Conservation (phyloP, 1,140 invertebrate species). For the Ephestia elutella region DNA sequence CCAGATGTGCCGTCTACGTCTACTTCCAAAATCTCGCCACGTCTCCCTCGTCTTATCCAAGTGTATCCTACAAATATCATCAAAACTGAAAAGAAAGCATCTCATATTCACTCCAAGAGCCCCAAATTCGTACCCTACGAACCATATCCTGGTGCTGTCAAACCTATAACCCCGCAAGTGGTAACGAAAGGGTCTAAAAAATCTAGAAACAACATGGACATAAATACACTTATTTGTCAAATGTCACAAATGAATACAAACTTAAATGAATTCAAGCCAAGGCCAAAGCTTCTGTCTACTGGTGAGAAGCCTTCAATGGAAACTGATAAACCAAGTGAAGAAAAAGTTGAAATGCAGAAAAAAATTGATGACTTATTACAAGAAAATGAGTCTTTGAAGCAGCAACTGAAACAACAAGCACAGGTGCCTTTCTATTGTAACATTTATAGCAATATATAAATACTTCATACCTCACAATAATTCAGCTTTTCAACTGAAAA, state of each 20-base stretch:
- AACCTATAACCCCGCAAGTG: slow-evolving; percentile 79
- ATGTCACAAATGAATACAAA: slow-evolving; percentile 78
- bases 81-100: slow-evolving; percentile 43
- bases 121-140: slow-evolving; percentile 92
- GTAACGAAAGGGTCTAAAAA: slow-evolving; percentile 68
- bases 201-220: slow-evolving; percentile 80
- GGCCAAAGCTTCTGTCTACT: slow-evolving; percentile 72
- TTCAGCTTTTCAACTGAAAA: too few relatives aligned
- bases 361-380: slow-evolving; percentile 48
- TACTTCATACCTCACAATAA: too few relatives aligned
- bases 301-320: slow-evolving; percentile 46
- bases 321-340: slow-evolving; percentile 30
- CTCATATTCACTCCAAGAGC: slow-evolving; percentile 75
- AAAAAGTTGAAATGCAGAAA: slow-evolving; percentile 55
- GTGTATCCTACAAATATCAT: slow-evolving; percentile 51
- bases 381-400: slow-evolving; percentile 62
- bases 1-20: slow-evolving; percentile 5
- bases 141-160: slow-evolving; percentile 89
- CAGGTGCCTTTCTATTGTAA: too few relatives aligned
- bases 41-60: slow-evolving; percentile 45
- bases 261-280: slow-evolving; percentile 65
- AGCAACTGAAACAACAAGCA: slow-evolving; percentile 71
- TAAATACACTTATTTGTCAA: slow-evolving; percentile 80
- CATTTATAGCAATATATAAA: too few relatives aligned
- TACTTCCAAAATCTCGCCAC: not conserved